Percentiles rank a stretch among this genome's conserved stretches.
phyloP scores from a whole-genome alignment of 2,113 vertebrate genomes.

The Sterrhoptilus dennistouni region DNA sequence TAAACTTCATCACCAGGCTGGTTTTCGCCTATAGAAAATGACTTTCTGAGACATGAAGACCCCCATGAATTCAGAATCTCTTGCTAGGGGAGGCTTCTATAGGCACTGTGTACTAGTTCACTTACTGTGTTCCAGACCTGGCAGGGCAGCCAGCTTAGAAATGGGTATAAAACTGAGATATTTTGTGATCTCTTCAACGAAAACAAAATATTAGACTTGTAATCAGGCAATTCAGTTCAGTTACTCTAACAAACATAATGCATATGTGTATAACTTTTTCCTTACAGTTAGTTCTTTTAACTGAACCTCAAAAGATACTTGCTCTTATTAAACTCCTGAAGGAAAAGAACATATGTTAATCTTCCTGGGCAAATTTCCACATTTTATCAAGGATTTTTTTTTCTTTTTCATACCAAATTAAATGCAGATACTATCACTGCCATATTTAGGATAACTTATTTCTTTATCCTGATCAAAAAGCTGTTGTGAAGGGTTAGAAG shows the following conservation, averaged over 20 bases:
- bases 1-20: background rate
- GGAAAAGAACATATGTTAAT: background rate
- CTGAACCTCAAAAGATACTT: background rate
- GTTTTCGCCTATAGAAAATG: background rate
- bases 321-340: background rate
- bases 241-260: background rate
- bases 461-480: background rate
- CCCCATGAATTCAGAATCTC: background rate
- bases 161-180: background rate
- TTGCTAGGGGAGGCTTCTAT: accelerated
- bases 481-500: background rate
- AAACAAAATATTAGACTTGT: background rate
- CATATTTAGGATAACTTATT: background rate
- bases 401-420: background rate
- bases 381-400: background rate
- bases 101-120: background rate
- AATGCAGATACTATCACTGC: background rate
- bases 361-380: background rate
- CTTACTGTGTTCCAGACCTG: background rate
- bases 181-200: background rate
- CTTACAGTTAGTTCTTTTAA: background rate
- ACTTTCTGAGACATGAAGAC: background rate
- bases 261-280: background rate
- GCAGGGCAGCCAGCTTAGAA: background rate
- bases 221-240: background rate